Evolutionary conservation across 2,113 vertebrate species (phyloP), one percentile per base, ranked within the genome.

Genomic region (Cheirogaleus medius): DNA sequence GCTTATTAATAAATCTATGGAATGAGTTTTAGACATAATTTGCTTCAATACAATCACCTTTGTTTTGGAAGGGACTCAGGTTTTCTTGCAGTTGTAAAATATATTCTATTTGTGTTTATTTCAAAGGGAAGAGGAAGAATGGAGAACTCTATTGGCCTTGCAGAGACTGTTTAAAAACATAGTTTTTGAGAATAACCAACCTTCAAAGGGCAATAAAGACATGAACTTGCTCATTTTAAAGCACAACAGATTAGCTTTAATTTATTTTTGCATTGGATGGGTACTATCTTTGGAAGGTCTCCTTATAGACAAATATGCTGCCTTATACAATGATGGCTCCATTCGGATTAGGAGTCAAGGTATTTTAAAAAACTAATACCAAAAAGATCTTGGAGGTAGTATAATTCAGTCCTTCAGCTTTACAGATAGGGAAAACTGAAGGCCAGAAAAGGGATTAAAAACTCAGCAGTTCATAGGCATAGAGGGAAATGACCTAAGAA

Each of bases 1-100:
- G 98, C 98, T 99, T 98, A 99, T 98, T 98, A 99, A 99, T 98
- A 98, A 98, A 96, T 96, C 92, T 98, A 97, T 98, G 97, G 97
- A 98, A 98, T 96, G 58, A 97, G 91, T 98, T 98, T 86, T 98
- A 95, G 42, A 97, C 74, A 87, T 97, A 98, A 94, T 97, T 98
- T 98, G 96, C 81, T 97, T 98, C 83, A 97, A 0, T 96, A 85
- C 96, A 93, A 49, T 97, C 83, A 66, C 86, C 5, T 98, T 98
- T 91, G 73, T 88, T 98, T 96, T 95, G 96, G 95, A 97, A 97
- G 92, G 82, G 52, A 93, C 91, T 98, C 95, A 96, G 97, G 92
- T 95, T 96, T 97, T 97, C 84, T 94, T 96, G 73, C 85, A 93
- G 63, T 87, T 97, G 15, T 96, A 91, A 96, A 64, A 92, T 93